A percentile compares a stretch with the other conserved stretches of the same genome.
Conservation (phyloP, 2,888 invertebrate genomes). For the Colletes collaris region DNA sequence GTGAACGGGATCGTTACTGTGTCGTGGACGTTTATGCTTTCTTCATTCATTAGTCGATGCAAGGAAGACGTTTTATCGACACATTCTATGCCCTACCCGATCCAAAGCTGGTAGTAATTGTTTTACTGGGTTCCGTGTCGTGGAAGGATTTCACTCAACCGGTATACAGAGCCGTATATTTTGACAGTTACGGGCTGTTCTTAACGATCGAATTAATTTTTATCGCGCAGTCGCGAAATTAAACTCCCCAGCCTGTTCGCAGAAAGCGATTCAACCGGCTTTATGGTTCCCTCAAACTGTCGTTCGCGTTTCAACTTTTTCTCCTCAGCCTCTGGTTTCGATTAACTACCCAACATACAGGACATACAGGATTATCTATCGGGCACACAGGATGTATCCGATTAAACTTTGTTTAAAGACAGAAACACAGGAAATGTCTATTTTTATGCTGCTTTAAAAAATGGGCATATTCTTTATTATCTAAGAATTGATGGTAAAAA, state of each 20-base stretch:
- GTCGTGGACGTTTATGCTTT: constrained; percentile 32
- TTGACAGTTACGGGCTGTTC: constrained; percentile 73
- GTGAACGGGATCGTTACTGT: constrained; percentile 15
- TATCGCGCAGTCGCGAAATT: constrained; percentile 70
- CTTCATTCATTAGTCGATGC: constrained; percentile 22
- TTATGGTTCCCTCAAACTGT: constrained; percentile 60
- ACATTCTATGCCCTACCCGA: constrained; percentile 9
- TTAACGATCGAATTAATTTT: constrained; percentile 81
- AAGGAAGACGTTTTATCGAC: constrained; percentile 16
- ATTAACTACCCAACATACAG: too few relatives aligned
- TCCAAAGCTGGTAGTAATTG: constrained; percentile 40
- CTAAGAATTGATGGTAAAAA: too few relatives aligned
- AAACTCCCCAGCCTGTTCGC: constrained; percentile 62
- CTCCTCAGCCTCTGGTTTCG: neutral
- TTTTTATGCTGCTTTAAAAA: too few relatives aligned
- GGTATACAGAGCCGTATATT: constrained; percentile 74
- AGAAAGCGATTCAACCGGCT: constrained; percentile 65
- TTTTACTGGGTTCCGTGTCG: constrained; percentile 36
- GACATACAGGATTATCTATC: too few relatives aligned
- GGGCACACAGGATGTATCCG: too few relatives aligned
- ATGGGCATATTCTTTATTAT: too few relatives aligned
- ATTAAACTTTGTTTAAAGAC: too few relatives aligned
- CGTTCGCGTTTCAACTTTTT: constrained; percentile 19
- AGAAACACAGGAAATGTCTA: too few relatives aligned
- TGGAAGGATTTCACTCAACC: constrained; percentile 48